Percentiles rank a stretch among this genome's conserved stretches.
phyloP scores from a whole-genome alignment of 1,140 invertebrate species.

The Globodera rostochiensis region DNA sequence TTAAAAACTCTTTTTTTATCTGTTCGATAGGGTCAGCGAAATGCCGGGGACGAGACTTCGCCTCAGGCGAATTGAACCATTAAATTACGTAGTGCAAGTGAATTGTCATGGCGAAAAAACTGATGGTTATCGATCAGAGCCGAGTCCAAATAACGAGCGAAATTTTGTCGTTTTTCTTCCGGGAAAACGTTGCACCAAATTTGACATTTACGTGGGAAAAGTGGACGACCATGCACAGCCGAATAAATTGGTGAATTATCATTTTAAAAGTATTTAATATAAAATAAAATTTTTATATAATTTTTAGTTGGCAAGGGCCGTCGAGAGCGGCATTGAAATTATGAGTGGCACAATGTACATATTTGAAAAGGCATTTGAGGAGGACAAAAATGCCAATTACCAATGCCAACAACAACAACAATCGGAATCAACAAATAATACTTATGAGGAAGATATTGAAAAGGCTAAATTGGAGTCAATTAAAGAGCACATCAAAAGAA shows the following conservation, averaged over 20 bases:
- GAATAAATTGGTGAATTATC: not conserved
- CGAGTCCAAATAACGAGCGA: not conserved
- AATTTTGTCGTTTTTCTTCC: not conserved
- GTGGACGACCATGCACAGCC: not conserved
- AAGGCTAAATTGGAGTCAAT: not conserved
- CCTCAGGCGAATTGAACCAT: too few relatives aligned
- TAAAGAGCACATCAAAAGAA: not conserved
- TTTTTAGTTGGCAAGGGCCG: not conserved
- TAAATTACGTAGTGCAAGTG: not conserved
- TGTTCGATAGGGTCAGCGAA: not conserved
- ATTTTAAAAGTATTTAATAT: not conserved
- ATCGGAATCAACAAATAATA: not conserved
- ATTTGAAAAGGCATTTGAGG: not conserved
- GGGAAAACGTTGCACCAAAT: not conserved
- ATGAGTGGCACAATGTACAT: not conserved
- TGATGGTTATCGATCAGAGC: not conserved
- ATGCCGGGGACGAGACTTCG: not conserved
- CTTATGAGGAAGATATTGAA: not conserved
- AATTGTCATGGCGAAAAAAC: not conserved
- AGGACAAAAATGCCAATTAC: not conserved
- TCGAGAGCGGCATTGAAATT: not conserved
- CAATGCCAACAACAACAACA: not conserved
- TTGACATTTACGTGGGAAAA: not conserved
- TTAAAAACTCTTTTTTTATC: too few relatives aligned
- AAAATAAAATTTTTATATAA: not conserved